A percentile compares a stretch with the other conserved stretches of the same genome.
phyloP scores from a whole-genome alignment of 2,888 invertebrate genomes.

The Nomada ruficornis region DNA sequence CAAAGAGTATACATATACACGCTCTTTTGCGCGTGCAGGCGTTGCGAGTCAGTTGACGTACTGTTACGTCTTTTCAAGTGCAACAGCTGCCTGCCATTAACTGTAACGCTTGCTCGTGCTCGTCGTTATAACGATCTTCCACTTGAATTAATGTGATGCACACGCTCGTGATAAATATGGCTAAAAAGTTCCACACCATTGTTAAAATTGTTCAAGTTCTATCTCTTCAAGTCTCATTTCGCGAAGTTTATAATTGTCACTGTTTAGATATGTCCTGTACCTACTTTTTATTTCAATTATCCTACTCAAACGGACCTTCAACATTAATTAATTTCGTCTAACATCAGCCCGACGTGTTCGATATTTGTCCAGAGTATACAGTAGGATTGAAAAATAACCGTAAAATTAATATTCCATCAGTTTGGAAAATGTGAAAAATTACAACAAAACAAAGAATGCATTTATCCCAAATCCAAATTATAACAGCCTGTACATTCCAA shows the following conservation, averaged over 20 bases:
- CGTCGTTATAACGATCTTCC: not conserved
- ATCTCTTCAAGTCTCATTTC: not conserved
- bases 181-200: not conserved
- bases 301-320: no score
- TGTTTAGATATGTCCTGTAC: not conserved
- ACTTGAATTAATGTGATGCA: not conserved
- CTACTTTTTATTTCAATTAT: not conserved
- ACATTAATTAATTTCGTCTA: no score
- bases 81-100: constrained; percentile 2
- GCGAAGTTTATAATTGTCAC: not conserved
- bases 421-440: no score
- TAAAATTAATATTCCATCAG: no score
- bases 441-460: no score
- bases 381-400: no score
- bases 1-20: no score
- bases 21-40: not conserved
- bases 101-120: not conserved
- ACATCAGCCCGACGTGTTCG: no score
- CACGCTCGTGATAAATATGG: not conserved
- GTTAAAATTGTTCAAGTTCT: not conserved
- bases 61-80: not conserved
- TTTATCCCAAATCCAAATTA: no score
- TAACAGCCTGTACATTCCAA: no score
- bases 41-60: no score
- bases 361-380: no score